A percentile compares a stretch with the other conserved stretches of the same genome.
phyloP scores from a whole-genome alignment of 2,113 vertebrate species.

The Myrmophylax atrothorax region DNA sequence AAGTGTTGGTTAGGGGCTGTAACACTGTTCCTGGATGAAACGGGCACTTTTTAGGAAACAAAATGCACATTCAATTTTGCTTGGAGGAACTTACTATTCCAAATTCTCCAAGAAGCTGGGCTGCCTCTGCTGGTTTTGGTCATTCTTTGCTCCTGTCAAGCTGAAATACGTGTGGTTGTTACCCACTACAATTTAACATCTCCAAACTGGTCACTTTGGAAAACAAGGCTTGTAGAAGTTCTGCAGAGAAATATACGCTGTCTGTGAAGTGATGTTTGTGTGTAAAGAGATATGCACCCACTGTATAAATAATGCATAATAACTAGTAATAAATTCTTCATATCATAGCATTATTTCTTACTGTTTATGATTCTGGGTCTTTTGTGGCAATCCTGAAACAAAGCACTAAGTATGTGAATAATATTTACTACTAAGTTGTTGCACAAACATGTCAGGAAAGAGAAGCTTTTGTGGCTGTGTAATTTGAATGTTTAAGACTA shows the following conservation, averaged over 20 bases:
- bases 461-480: not conserved
- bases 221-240: conserved; percentile 27
- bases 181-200: not conserved
- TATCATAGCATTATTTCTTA: not conserved
- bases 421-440: conserved; percentile 8
- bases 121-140: not conserved
- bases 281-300: not conserved
- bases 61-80: not conserved
- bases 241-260: not conserved
- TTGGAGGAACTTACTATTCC: not conserved
- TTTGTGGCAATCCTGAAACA: conserved; percentile 45
- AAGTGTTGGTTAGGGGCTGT: not conserved
- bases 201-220: not conserved
- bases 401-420: conserved; percentile 24
- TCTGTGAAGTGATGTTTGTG: conserved; percentile 8
- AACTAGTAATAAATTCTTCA: conserved; percentile 43
- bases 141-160: not conserved
- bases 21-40: not conserved
- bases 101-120: not conserved
- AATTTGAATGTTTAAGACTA: not conserved
- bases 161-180: not conserved
- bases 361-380: not conserved
- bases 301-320: conserved; percentile 52
- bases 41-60: not conserved
- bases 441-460: conserved; percentile 8